A percentile compares a stretch with the other conserved stretches of the same genome.
phyloP scores from a whole-genome alignment of 1,140 invertebrate species.

The Drosophila erecta region DNA sequence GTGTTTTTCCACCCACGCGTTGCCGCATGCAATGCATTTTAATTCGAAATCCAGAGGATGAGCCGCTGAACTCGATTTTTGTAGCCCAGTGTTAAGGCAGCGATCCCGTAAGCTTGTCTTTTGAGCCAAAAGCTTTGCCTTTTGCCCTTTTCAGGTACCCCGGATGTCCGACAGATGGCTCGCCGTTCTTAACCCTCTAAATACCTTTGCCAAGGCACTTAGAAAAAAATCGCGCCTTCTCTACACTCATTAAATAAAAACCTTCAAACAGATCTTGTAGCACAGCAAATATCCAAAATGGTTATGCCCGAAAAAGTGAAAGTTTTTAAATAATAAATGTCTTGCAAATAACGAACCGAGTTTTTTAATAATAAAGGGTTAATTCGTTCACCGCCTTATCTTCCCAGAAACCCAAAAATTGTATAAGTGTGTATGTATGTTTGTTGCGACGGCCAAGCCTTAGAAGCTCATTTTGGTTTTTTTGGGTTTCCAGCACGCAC shows the following conservation, averaged over 20 bases:
- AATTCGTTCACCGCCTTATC: constrained; percentile 1
- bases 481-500: constrained; percentile 43
- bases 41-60: constrained; percentile 43
- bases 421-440: constrained; percentile 14
- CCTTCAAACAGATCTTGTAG: not conserved
- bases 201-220: not conserved
- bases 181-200: constrained; percentile 30
- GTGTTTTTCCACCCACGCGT: constrained; percentile 70
- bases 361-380: constrained; percentile 2
- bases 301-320: no score
- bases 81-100: constrained; percentile 12
- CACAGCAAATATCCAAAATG: no score
- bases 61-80: constrained; percentile 21
- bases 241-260: not conserved
- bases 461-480: constrained; percentile 35
- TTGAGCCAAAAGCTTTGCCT: constrained; percentile 40
- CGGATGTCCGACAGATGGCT: constrained; percentile 71
- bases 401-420: constrained; percentile 8
- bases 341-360: not conserved
- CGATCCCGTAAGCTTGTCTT: constrained; percentile 64
- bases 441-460: constrained; percentile 62
- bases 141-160: constrained; percentile 52
- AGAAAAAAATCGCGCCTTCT: not conserved
- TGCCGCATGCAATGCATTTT: constrained; percentile 50
- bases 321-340: no score